Base-by-base conservation (phyloP, 2,888 invertebrate genomes). In the Noctua comes region DNA sequence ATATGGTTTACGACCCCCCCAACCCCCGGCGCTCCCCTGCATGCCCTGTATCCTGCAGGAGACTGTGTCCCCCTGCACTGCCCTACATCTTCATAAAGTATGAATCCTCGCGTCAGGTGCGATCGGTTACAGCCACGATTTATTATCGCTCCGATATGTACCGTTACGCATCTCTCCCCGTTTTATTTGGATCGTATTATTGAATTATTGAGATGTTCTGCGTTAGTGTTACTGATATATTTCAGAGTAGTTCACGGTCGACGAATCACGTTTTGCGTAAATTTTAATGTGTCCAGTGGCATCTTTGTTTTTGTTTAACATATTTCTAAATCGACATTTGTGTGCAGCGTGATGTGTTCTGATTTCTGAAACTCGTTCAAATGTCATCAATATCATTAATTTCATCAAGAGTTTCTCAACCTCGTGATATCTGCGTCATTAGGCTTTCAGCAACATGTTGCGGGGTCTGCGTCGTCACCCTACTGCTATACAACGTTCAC, bases 31-130 rank as follows among this genome's bases (percentile, higher is more conserved):
- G 7, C 40, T 0, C 89, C 81, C 84, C 76, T 86, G n/a, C 4
- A 1, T n/a, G n/a, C 43, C 83, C 88, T 82, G 83, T 73, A 82
- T 48, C 66, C 57, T 68, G 73, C 62, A 40, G 43, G 89, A 89
- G 81, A 85, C 79, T 83, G 73, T 71, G 77, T 21, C 83, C 88
- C 88, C 87, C 76, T 66, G 77, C 48, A 80, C 71, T 87, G 87
- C 83, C 85, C 86, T 87, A 89, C 89, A 87, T 89, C 89, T 93
- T 94, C 95, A 95, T 96, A 96, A 96, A 96, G 93, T 95, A 96
- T 95, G 95, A 94, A 96, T 95, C 93, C 83, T 93, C 94, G 95
- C 65, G 95, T 94, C 95, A 95, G 96, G 95, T 96, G 95, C 94
- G 93, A 95, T 93, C 92, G 93, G 93, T 91, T 92, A 91, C 92